These are phyloP conservation scores for Zoanthus gigantus DNA, from an alignment of 92 coral and sea anemone genomes.

Conservation along the genomic window DNA sequence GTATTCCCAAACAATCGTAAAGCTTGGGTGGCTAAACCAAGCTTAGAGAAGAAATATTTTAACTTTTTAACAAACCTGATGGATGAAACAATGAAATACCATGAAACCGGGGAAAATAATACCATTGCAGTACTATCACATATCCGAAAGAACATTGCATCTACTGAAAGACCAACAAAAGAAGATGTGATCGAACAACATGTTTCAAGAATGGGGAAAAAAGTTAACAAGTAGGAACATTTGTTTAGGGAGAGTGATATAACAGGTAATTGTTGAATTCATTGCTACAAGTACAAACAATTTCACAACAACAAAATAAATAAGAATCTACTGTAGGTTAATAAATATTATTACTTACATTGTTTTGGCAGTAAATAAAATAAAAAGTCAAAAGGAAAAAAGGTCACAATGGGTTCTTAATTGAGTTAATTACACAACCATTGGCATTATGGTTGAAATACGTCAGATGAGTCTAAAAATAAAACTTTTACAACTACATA, in stretches of 20 bases:
- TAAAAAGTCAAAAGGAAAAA: slow-evolving; percentile 30
- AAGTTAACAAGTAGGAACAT: neutral
- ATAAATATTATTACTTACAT: slow-evolving; percentile 4
- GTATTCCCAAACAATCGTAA: slow-evolving; percentile 57
- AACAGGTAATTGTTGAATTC: neutral
- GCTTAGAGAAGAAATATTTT: slow-evolving; percentile 32
- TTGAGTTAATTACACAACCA: slow-evolving; percentile 24
- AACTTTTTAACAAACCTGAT: slow-evolving; percentile 34
- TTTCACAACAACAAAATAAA: neutral
- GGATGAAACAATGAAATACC: slow-evolving; percentile 29
- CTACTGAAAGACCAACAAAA: slow-evolving; percentile 23
- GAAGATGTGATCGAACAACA: slow-evolving; percentile 39
- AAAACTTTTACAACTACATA: slow-evolving; percentile 1
- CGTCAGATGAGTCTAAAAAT: slow-evolving; percentile 2
- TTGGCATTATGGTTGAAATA: slow-evolving; percentile 23
- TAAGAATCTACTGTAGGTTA: neutral
- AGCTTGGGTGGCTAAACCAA: slow-evolving; percentile 59
- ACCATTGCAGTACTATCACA: slow-evolving; percentile 21
- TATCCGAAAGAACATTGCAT: slow-evolving; percentile 41
- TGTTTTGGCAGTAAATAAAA: slow-evolving; percentile 35
- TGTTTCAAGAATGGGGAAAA: neutral
- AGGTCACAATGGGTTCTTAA: slow-evolving; percentile 33
- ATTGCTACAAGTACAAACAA: neutral
- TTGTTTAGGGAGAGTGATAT: neutral
- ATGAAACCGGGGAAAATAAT: neutral